Evolutionary conservation across 2,113 vertebrate genomes (phyloP).

Genomic region (Steatornis caripensis): DNA sequence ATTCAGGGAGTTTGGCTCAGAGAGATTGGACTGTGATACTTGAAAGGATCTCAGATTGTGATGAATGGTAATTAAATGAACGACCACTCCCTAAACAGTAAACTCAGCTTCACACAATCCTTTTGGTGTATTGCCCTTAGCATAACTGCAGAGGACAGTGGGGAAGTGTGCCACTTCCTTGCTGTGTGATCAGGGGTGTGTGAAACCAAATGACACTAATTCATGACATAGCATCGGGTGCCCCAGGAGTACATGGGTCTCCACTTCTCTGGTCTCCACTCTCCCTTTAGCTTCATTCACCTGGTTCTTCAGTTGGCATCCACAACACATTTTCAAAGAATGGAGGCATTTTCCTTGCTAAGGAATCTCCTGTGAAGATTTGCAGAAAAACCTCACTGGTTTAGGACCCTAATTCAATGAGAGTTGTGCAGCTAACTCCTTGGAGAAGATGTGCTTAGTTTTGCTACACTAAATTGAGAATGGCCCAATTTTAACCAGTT

Average conservation of each 20-base stretch:
- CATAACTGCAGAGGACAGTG: neutral
- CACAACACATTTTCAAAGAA: neutral
- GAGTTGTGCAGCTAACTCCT: neutral
- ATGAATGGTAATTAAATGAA: neutral
- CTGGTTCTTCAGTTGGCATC: neutral
- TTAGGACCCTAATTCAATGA: neutral
- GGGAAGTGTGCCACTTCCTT: neutral
- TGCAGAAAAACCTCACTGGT: neutral
- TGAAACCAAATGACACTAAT: neutral
- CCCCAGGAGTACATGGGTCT: fast-evolving
- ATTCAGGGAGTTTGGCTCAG: neutral
- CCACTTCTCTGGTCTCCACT: neutral
- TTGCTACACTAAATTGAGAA: neutral
- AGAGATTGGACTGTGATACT: neutral
- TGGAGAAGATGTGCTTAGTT: neutral
- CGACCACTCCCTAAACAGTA: neutral
- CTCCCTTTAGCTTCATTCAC: neutral
- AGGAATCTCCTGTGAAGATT: neutral
- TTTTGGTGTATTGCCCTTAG: neutral
- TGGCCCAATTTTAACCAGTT: neutral
- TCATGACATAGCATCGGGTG: neutral
- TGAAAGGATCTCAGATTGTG: neutral
- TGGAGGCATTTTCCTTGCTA: neutral
- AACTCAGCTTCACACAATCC: neutral
- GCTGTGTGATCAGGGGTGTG: neutral